A percentile compares a stretch with the other conserved stretches of the same genome.
phyloP scores from a whole-genome alignment of 2,113 vertebrate species.

The Drymodes brunneopygia region DNA sequence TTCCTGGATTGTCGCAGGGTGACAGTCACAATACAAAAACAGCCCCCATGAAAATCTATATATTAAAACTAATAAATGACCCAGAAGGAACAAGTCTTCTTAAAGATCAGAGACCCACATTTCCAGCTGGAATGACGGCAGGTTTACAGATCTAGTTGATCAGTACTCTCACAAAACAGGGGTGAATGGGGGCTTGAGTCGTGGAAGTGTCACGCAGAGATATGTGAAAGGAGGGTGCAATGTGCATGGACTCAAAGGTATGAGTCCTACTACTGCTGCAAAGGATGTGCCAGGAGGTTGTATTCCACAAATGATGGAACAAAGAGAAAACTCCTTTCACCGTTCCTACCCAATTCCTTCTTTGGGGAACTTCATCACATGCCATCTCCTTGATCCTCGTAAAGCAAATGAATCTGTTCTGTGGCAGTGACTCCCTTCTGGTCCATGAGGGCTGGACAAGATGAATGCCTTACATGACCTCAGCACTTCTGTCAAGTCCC shows the following conservation, averaged over 20 bases:
- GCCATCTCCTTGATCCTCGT: neutral
- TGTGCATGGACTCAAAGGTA: neutral
- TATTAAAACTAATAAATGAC: neutral
- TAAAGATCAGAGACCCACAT: neutral
- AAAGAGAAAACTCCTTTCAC: neutral
- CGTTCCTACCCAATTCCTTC: neutral
- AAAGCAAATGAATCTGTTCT: neutral
- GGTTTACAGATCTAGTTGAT: neutral
- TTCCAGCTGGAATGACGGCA: neutral
- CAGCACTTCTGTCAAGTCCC: neutral
- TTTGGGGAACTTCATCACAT: neutral
- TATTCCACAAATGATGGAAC: neutral
- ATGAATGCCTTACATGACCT: neutral
- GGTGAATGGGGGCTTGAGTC: neutral
- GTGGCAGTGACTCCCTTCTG: neutral
- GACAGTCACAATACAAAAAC: neutral
- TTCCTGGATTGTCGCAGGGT: neutral
- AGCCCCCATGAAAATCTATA: neutral
- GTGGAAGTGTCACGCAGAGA: neutral
- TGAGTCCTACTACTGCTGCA: neutral
- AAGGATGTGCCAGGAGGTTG: neutral
- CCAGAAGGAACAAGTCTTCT: neutral
- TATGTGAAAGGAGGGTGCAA: accelerated
- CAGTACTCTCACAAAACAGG: neutral
- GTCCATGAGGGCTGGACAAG: neutral